Base-by-base conservation (phyloP, 1,140 invertebrate species). In the Nephotettix cincticeps region DNA sequence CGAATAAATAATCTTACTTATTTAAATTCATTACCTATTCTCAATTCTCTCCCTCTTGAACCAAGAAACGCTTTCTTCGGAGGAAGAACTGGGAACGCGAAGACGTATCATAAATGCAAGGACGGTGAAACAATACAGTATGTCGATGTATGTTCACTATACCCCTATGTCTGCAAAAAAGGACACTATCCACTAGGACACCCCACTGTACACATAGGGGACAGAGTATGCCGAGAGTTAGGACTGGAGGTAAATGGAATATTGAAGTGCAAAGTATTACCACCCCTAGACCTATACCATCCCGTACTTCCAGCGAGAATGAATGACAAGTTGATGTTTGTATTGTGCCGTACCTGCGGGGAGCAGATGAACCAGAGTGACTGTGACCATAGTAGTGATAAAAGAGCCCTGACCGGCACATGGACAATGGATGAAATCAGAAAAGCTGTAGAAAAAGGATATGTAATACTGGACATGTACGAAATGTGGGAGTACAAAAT, bases 401-500 rank as follows among this genome's bases (percentile, higher is more conserved):
- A 82, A 47, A 70, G 79, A 25, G 25, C 77, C 76, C 79, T 0
- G 71, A n/a, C n/a, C n/a, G n/a, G n/a, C n/a, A n/a, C n/a, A n/a
- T n/a, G n/a, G n/a, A n/a, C n/a, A n/a, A n/a, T n/a, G n/a, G n/a
- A n/a, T n/a, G n/a, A n/a, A n/a, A n/a, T n/a, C n/a, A n/a, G n/a
- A n/a, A n/a, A n/a, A n/a, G n/a, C n/a, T n/a, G n/a, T n/a, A n/a
- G n/a, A n/a, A n/a, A n/a, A n/a, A n/a, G n/a, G n/a, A n/a, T 75
- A 6, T 74, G 78, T 21, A 81, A 83, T 75, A 17, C 83, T 3
- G 23, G 67, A 29, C 76, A 79, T 68, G 81, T 75, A 71, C 43
- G 80, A 83, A 74, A 76, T 82, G 17, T 83, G 79, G 77, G 71
- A 81, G 29, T 80, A 80, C 68, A 14, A 78, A 56, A 65, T 71